Evolutionary conservation across 2,888 invertebrate species (phyloP).

Genomic region (Thyatira batis): DNA sequence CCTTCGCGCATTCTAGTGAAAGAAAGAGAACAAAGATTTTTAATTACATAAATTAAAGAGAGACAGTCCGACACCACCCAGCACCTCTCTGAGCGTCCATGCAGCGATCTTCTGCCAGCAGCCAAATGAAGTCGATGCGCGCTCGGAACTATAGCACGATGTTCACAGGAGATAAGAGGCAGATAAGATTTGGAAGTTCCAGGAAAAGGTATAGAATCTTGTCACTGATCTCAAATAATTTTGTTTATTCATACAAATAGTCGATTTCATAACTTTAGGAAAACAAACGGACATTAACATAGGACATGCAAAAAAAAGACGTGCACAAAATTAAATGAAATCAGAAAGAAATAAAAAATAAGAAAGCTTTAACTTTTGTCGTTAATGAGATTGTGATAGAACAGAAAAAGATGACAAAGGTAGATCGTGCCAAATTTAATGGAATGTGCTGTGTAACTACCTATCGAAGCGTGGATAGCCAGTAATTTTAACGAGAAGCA

Average conservation of each 20-base stretch:
- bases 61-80: constrained; percentile 69
- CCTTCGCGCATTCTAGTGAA: constrained; percentile 85
- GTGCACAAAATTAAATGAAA: constrained; percentile 80
- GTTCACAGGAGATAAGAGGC: constrained; percentile 39
- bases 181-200: constrained; percentile 42
- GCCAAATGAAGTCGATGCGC: constrained; percentile 64
- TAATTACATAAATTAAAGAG: constrained; percentile 55
- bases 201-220: constrained; percentile 68
- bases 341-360: constrained; percentile 48
- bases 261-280: constrained; percentile 17
- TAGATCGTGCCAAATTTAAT: constrained; percentile 21
- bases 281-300: constrained; percentile 48
- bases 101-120: constrained; percentile 65
- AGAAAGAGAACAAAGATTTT: constrained; percentile 69
- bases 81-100: constrained; percentile 74
- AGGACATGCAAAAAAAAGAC: constrained; percentile 49
- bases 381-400: constrained; percentile 1
- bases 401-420: constrained; percentile 21
- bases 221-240: constrained; percentile 81
- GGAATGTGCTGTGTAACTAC: constrained; percentile 21
- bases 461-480: constrained; percentile 41
- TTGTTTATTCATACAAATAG: constrained; percentile 37
- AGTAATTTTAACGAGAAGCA: constrained; percentile 40
- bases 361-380: neutral
- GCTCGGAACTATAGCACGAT: constrained; percentile 52